Percentiles rank a stretch among this genome's conserved stretches.
Evolutionary conservation across 2,888 invertebrate species (phyloP).

Genomic region (Amiota communis): DNA sequence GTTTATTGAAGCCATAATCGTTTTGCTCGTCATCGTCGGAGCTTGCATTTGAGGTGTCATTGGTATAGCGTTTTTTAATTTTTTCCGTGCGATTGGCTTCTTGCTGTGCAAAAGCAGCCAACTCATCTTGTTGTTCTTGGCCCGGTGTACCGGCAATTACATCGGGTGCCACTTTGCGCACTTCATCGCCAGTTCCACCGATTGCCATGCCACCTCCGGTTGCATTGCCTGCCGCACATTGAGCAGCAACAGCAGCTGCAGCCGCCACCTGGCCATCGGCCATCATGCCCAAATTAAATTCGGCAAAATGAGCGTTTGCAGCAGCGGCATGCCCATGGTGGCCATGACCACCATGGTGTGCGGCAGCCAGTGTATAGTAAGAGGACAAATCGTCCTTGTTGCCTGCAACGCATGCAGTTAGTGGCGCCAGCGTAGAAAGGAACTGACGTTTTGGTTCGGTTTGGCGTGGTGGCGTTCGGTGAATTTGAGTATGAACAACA

Average conservation of each 20-base stretch:
- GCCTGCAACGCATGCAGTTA: slow-evolving; percentile 84
- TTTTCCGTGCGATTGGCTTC: slow-evolving; percentile 88
- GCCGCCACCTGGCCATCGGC: slow-evolving; percentile 40
- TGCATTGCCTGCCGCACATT: slow-evolving; percentile 42
- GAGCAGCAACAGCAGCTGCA: slow-evolving; percentile 43
- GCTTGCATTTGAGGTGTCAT: slow-evolving; percentile 73
- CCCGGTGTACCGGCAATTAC: slow-evolving; percentile 80
- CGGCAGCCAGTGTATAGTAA: slow-evolving; percentile 75
- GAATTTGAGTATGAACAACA: slow-evolving; percentile 73
- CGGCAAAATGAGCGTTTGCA: slow-evolving; percentile 77
- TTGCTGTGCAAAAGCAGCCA: slow-evolving; percentile 89
- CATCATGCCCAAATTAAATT: slow-evolving; percentile 78
- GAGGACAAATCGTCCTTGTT: slow-evolving; percentile 76
- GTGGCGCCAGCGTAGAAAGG: slow-evolving; percentile 83
- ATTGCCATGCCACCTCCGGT: slow-evolving; percentile 57
- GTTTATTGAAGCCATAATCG: slow-evolving; percentile 90
- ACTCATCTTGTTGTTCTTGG: slow-evolving; percentile 81
- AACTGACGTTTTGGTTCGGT: slow-evolving; percentile 84
- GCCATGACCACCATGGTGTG: slow-evolving; percentile 71
- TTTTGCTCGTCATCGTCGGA: slow-evolving; percentile 85
- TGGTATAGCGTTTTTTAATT: slow-evolving; percentile 82
- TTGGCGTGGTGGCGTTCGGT: slow-evolving; percentile 74
- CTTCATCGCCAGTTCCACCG: slow-evolving; percentile 77
- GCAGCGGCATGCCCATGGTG: slow-evolving; percentile 53
- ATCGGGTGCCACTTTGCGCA: slow-evolving; percentile 80